Evolutionary conservation across 2,797 vertebrate species (phyloP).

Genomic region (Potorous gilbertii): DNA sequence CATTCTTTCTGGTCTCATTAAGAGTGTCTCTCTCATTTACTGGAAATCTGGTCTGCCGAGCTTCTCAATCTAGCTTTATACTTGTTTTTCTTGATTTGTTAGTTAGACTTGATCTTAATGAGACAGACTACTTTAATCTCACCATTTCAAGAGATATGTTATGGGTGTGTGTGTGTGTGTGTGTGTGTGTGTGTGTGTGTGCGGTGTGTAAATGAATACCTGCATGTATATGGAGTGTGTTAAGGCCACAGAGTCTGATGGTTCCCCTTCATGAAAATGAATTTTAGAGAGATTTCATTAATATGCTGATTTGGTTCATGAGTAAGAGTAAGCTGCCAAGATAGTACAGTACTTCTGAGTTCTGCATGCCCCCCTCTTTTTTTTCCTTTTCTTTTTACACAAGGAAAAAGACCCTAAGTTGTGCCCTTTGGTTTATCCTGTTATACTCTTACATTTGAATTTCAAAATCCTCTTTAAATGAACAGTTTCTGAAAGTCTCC

Average conservation of each 20-base stretch:
- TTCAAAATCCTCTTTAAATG: constrained; percentile 81
- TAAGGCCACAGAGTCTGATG: constrained; percentile 70
- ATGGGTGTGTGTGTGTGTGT: constrained; percentile 13
- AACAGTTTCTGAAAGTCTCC: constrained; percentile 71
- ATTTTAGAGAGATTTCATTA: constrained; percentile 78
- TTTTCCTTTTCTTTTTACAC: constrained; percentile 74
- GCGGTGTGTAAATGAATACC: constrained; percentile 50
- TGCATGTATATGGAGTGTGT: constrained; percentile 55
- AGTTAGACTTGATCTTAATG: constrained; percentile 71
- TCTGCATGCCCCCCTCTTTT: constrained; percentile 13
- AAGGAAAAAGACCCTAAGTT: constrained; percentile 76
- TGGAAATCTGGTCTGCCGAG: constrained; percentile 64
- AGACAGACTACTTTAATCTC: constrained; percentile 72
- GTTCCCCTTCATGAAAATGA: constrained; percentile 76
- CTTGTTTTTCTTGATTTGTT: constrained; percentile 78
- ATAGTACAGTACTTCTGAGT: constrained; percentile 1
- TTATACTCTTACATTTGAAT: constrained; percentile 68
- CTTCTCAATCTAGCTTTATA: constrained; percentile 73
- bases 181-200: background rate
- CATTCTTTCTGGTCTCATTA: constrained; percentile 69
- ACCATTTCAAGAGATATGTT: constrained; percentile 75
- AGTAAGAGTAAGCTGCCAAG: constrained; percentile 69
- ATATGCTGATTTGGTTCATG: constrained; percentile 81
- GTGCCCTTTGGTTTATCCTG: constrained; percentile 73
- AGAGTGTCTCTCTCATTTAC: constrained; percentile 70